Evolutionary conservation across 2,797 vertebrate species (phyloP).

Genomic region (Malacoctenus gilli): DNA sequence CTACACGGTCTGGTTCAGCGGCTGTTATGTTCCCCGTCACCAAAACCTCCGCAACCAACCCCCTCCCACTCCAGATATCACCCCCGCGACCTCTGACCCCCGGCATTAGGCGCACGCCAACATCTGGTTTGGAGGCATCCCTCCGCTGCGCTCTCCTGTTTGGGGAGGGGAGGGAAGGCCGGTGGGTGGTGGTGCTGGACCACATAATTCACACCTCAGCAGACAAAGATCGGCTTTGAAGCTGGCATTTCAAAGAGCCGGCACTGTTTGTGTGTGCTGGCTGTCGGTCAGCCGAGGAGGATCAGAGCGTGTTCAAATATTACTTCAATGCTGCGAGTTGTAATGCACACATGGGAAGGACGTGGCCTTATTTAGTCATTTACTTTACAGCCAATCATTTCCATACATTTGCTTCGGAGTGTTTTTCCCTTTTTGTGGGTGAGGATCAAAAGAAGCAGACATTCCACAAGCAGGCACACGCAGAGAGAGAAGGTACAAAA

Average conservation of each 20-base stretch:
- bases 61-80: slow-evolving; percentile 22
- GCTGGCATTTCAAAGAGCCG: slow-evolving; percentile 50
- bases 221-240: slow-evolving; percentile 54
- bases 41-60: slow-evolving; percentile 4
- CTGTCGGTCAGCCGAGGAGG: not conserved
- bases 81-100: slow-evolving; percentile 48
- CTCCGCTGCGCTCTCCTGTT: not conserved
- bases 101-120: slow-evolving; percentile 21
- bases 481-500: too few relatives aligned
- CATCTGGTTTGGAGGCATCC: slow-evolving; percentile 63
- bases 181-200: slow-evolving; percentile 35
- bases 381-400: not conserved
- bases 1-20: slow-evolving; percentile 36
- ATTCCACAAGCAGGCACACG: too few relatives aligned
- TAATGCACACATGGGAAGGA: not conserved
- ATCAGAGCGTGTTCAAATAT: slow-evolving; percentile 4
- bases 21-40: slow-evolving; percentile 5
- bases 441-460: too few relatives aligned
- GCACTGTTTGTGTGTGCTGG: slow-evolving; percentile 30
- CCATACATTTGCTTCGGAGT: too few relatives aligned
- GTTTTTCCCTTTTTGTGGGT: too few relatives aligned
- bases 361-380: not conserved
- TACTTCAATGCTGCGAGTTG: slow-evolving; percentile 5
- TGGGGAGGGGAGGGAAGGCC: not conserved
- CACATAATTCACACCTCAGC: slow-evolving; percentile 57